phyloP scores from a whole-genome alignment of 35 echinoderm and acorn worm species.

The Patiria miniata region DNA sequence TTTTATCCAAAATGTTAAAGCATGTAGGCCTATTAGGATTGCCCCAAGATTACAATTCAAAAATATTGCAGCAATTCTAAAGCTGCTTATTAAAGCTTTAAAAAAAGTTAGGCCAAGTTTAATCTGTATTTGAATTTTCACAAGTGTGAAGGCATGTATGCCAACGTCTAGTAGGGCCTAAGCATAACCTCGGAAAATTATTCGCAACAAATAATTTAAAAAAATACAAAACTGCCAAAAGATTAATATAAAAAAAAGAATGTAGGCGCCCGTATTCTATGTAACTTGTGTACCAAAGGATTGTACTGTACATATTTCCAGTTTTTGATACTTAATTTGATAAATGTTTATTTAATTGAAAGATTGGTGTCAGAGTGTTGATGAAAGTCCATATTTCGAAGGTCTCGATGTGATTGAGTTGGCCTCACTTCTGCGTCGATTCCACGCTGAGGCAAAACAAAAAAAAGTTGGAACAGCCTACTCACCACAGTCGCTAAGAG shows the following conservation, averaged over 20 bases:
- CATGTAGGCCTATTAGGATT: no score
- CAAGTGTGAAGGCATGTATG: no score
- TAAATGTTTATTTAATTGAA: not conserved
- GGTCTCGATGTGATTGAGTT: not conserved
- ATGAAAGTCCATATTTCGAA: not conserved
- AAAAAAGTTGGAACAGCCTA: not conserved
- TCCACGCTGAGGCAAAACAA: not conserved
- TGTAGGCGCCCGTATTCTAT: not conserved
- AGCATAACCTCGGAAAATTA: not conserved
- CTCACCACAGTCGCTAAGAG: not conserved
- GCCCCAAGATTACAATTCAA: no score
- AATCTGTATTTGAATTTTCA: no score
- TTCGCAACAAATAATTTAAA: not conserved
- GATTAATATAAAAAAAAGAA: not conserved
- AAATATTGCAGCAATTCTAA: no score
- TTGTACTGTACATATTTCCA: not conserved
- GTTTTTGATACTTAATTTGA: not conserved
- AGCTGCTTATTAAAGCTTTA: no score
- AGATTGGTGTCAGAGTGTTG: not conserved
- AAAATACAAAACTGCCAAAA: not conserved
- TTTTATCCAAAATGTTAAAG: no score
- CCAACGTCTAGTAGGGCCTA: no score
- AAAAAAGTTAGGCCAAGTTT: no score
- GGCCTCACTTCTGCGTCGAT: not conserved
- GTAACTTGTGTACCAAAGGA: not conserved